These are phyloP conservation scores for Oceanodroma tethys DNA, from an alignment of 2,113 vertebrate species.

Conservation along the genomic window DNA sequence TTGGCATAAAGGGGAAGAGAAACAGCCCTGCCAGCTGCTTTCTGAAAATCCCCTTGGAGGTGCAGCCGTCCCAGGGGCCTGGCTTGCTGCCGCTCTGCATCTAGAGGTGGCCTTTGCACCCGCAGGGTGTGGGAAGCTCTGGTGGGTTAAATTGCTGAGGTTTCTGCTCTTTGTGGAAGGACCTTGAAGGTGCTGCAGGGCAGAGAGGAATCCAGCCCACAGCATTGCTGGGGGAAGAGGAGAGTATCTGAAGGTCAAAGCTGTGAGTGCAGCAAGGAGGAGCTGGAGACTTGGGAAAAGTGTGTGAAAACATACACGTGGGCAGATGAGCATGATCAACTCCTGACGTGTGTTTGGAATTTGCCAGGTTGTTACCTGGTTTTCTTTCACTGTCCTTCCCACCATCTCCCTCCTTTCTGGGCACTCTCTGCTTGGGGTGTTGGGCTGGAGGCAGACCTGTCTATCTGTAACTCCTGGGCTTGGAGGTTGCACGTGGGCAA, in stretches of 20 bases:
- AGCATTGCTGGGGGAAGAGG: neutral
- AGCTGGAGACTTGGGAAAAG: neutral
- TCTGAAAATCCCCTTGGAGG: neutral
- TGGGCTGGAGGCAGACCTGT: neutral
- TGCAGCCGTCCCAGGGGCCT: neutral
- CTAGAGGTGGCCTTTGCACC: neutral
- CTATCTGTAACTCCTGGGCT: neutral
- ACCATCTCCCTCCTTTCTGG: neutral
- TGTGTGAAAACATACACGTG: fast-evolving
- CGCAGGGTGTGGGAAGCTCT: neutral
- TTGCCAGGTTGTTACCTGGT: neutral
- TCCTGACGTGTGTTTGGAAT: neutral
- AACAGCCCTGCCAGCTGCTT: neutral
- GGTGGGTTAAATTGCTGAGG: neutral
- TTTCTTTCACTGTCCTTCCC: neutral
- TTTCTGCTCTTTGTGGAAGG: neutral
- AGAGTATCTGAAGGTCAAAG: neutral
- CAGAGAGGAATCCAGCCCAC: neutral
- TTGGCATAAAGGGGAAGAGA: neutral
- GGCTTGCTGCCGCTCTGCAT: neutral
- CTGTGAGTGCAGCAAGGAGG: neutral
- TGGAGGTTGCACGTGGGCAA: neutral
- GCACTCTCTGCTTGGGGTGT: neutral
- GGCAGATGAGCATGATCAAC: neutral
- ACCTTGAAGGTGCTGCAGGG: neutral